Conservation (phyloP, 2,888 invertebrate species). For the Napeogenes inachia region DNA sequence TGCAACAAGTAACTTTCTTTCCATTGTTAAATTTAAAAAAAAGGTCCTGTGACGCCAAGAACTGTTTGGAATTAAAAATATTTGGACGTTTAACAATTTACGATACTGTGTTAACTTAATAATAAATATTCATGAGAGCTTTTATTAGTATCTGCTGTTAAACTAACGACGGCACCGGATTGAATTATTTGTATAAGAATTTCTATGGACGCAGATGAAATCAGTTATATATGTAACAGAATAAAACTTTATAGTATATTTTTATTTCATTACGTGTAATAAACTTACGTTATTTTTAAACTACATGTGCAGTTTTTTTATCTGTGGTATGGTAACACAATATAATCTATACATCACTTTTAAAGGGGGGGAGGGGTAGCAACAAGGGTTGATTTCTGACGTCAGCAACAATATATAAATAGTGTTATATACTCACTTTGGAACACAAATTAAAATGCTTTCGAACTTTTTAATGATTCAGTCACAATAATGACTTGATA, state of each 20-base stretch:
- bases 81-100: no score
- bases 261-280: constrained; percentile 77
- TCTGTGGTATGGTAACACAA: background rate
- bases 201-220: constrained; percentile 38
- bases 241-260: constrained; percentile 69
- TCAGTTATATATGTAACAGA: constrained; percentile 61
- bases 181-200: constrained; percentile 33
- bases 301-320: constrained; percentile 55
- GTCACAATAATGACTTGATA: no score
- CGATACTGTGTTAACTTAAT: background rate
- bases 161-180: constrained; percentile 36
- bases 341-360: background rate
- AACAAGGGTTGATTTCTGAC: no score
- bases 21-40: background rate
- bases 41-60: background rate
- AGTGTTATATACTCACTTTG: no score
- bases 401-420: no score
- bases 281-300: constrained; percentile 78
- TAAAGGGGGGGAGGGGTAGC: background rate
- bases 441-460: no score
- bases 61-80: background rate
- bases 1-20: no score
- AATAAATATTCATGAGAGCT: background rate
- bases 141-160: background rate
- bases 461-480: no score